phyloP scores from a whole-genome alignment of 2,888 invertebrate genomes.

The Heteromyza rotundicornis region DNA sequence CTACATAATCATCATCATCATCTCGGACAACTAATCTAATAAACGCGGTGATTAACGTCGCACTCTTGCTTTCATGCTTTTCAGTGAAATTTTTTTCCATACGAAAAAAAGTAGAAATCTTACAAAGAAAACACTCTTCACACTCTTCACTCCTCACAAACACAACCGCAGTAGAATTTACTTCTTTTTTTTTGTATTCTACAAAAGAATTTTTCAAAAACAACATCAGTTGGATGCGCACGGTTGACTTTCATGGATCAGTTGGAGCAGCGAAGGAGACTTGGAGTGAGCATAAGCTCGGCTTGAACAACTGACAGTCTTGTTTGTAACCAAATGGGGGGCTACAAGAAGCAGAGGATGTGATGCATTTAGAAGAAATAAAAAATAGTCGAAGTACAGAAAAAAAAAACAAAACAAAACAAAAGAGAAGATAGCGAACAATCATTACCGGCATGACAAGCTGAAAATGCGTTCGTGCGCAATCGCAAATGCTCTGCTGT shows the following conservation, averaged over 20 bases:
- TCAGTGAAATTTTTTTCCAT: slow-evolving; percentile 15
- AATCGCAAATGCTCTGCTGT: slow-evolving; percentile 33
- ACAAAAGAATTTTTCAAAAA: slow-evolving; percentile 17
- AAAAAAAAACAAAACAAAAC: background rate
- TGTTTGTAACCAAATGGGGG: background rate
- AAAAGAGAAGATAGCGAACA: slow-evolving; percentile 8
- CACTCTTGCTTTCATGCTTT: slow-evolving; percentile 23
- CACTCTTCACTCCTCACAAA: too few relatives aligned
- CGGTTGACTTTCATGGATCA: slow-evolving; percentile 58
- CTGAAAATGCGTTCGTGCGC: slow-evolving; percentile 51
- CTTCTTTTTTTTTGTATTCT: slow-evolving; percentile 8
- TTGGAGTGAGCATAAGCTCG: background rate
- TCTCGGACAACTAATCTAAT: background rate
- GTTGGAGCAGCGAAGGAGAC: slow-evolving; percentile 44
- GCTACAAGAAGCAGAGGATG: background rate
- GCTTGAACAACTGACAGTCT: background rate
- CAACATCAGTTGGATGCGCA: slow-evolving; percentile 37
- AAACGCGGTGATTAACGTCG: slow-evolving; percentile 9
- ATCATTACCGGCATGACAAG: slow-evolving; percentile 56
- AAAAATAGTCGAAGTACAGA: background rate
- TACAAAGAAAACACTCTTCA: too few relatives aligned
- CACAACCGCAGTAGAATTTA: too few relatives aligned
- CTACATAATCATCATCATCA: too few relatives aligned
- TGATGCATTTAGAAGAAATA: background rate
- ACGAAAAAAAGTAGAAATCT: slow-evolving; percentile 1